Conservation (phyloP, 2,888 invertebrate genomes). For the Xestoiulus laeticollis region DNA sequence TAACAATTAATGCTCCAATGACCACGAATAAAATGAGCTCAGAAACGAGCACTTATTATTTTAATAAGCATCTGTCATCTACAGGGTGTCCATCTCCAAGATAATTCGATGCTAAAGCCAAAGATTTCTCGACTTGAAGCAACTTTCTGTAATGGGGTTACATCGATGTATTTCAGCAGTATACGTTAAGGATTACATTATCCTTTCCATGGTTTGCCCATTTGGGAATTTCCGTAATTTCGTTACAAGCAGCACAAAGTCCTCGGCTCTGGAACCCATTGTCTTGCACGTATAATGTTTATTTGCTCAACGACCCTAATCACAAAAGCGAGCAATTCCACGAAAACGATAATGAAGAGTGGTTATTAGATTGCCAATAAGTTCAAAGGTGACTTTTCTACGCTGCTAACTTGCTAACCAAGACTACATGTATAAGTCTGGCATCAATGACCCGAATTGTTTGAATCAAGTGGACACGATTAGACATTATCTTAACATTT, state of each 20-base stretch:
- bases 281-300: constrained; percentile 41
- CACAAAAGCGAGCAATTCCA: constrained; percentile 40
- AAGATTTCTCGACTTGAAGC: no score
- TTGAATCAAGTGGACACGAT: no score
- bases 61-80: neutral
- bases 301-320: constrained; percentile 46
- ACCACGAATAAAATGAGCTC: neutral
- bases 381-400: neutral
- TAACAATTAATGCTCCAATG: constrained; percentile 38
- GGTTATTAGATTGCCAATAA: constrained; percentile 45
- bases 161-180: neutral
- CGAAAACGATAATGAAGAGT: constrained; percentile 44
- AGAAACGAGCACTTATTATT: constrained; percentile 31
- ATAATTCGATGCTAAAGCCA: no score
- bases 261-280: neutral
- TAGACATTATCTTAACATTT: no score
- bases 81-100: neutral
- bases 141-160: constrained; percentile 6
- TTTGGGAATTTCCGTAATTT: constrained; percentile 39
- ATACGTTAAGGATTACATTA: constrained; percentile 31
- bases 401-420: neutral
- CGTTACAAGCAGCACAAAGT: neutral
- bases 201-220: constrained; percentile 28
- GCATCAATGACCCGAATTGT: no score
- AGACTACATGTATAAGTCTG: no score